Evolutionary conservation across 2,888 invertebrate genomes (phyloP).

Genomic region (Trichopria drosophilae): DNA sequence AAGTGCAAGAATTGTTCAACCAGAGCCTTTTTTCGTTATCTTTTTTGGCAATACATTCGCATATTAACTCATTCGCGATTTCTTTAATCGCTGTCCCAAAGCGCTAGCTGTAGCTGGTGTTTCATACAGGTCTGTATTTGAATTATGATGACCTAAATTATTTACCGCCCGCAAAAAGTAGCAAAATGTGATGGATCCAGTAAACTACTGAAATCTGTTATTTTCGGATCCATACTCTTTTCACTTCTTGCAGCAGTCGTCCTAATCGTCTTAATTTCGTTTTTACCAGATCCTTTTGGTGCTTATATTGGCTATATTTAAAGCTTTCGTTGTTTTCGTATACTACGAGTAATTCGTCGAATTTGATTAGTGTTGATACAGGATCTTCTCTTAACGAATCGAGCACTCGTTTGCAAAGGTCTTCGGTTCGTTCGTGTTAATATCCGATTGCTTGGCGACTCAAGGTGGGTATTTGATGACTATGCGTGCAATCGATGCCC

Average conservation of each 20-base stretch:
- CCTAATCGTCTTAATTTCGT: slow-evolving; percentile 3
- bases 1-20: slow-evolving; percentile 30
- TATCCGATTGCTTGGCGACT: too few relatives aligned
- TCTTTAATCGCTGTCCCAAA: slow-evolving; percentile 30
- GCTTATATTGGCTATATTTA: too few relatives aligned
- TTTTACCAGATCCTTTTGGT: slow-evolving; percentile 6
- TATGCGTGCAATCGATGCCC: too few relatives aligned
- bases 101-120: slow-evolving; percentile 28
- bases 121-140: slow-evolving; percentile 13
- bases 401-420: too few relatives aligned
- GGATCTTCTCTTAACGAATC: too few relatives aligned
- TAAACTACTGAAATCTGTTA: slow-evolving; percentile 21
- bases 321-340: too few relatives aligned
- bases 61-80: slow-evolving; percentile 22
- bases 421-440: too few relatives aligned
- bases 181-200: slow-evolving; percentile 28
- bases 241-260: not conserved
- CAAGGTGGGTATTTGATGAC: too few relatives aligned
- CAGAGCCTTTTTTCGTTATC: slow-evolving; percentile 19
- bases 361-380: too few relatives aligned
- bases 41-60: slow-evolving; percentile 26
- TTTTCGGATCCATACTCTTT: not conserved
- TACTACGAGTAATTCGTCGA: too few relatives aligned
- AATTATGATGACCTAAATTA: slow-evolving; percentile 22
- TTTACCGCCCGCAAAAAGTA: slow-evolving; percentile 19